Conservation (phyloP, 1,140 invertebrate species). For the Zaprionus taronus region DNA sequence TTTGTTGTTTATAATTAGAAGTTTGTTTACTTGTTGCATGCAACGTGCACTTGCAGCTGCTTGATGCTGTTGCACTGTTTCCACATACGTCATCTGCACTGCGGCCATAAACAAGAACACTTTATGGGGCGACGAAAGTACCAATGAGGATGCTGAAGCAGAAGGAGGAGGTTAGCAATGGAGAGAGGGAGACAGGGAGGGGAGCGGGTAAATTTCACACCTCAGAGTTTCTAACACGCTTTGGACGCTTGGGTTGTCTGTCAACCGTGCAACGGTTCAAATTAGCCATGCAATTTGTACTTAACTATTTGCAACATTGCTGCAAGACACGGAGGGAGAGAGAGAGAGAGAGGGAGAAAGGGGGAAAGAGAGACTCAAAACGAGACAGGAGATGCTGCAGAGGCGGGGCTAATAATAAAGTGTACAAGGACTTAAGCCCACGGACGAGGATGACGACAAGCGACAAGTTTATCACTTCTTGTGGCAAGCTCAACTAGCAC, state of each 20-base stretch:
- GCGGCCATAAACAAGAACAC: slow-evolving; percentile 24
- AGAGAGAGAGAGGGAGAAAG: background rate
- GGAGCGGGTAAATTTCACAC: slow-evolving; percentile 32
- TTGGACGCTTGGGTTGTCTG: slow-evolving; percentile 45
- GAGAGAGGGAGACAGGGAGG: background rate
- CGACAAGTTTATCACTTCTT: slow-evolving; percentile 80
- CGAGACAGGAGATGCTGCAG: slow-evolving; percentile 15
- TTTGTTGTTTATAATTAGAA: slow-evolving; percentile 27
- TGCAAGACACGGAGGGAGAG: background rate
- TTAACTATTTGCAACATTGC: slow-evolving; percentile 70
- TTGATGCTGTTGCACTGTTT: slow-evolving; percentile 7
- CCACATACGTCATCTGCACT: slow-evolving; percentile 29
- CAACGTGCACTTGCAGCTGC: slow-evolving; percentile 8
- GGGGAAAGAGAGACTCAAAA: background rate
- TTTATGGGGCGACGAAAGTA: slow-evolving; percentile 26
- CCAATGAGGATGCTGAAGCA: background rate
- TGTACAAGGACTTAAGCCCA: slow-evolving; percentile 65
- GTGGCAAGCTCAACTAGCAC: slow-evolving; percentile 48
- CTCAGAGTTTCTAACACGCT: slow-evolving; percentile 32
- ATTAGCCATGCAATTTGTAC: slow-evolving; percentile 81
- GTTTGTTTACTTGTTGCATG: slow-evolving; percentile 19
- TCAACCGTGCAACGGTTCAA: slow-evolving; percentile 71
- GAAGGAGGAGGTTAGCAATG: background rate
- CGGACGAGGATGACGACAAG: slow-evolving; percentile 60
- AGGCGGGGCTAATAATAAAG: slow-evolving; percentile 70